Evolutionary conservation across 2,888 invertebrate species (phyloP), one percentile per base, ranked within the genome.

Genomic region (Argyra leucocephala): DNA sequence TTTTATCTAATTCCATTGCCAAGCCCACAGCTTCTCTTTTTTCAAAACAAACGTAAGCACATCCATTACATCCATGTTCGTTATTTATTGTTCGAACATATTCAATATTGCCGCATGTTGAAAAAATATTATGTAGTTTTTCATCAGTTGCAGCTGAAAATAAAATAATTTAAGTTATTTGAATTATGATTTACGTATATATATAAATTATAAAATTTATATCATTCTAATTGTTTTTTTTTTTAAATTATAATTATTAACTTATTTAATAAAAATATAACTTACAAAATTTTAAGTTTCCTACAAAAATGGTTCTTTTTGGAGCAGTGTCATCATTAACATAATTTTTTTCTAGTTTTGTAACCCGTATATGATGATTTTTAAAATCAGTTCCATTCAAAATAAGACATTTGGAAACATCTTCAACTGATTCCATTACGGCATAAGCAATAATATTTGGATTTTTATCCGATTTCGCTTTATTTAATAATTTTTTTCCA

Each of bases 261-360:
- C n/a, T 48, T 10, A 58, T 22, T 12, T 24, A 36, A 24, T 18
- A 24, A 5, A 22, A n/a, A 57, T 23, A 18, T 2, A 3, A 69
- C 76, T 71, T 71, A 80, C 79, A 72, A 64, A 75, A 77, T 69
- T 76, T 79, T 1, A 80, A 71, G 70, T 77, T 80, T 22, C 80
- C 80, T 23, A 80, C 75, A 59, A 80, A 78, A 31, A 80, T 62
- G 1, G 74, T 75, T 22, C 73, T 72, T 65, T 77, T 79, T 1
- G 76, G 74, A 3, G 66, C 65, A 15, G 63, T 66, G 3, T 67
- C 65, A 3, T 66, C 62, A 1, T 15, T 62, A 9, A 57, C 66
- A 0, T 66, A 68, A 1, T 65, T 64, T 60, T 68, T 59, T 15
- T 66, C 63, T 1, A 76, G 70, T 1, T 69, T 69, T 3, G 75